A percentile compares a stretch with the other conserved stretches of the same genome.
Conservation (phyloP, 2,797 vertebrate genomes). For the Sparidentex hasta region DNA sequence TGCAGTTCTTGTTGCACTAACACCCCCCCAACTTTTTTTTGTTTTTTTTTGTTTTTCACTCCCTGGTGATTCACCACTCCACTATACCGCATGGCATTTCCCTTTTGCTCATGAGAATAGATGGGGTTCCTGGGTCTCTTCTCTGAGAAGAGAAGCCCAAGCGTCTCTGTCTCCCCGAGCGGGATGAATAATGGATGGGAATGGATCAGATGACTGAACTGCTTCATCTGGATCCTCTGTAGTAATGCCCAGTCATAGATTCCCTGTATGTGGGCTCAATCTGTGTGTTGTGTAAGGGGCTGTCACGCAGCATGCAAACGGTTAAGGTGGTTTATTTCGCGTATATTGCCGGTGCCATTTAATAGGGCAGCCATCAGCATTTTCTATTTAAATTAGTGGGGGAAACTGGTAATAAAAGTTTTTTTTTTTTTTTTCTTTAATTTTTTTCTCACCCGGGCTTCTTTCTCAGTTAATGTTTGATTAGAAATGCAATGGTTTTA, state of each 20-base stretch:
- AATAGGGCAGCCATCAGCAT: slow-evolving; percentile 71
- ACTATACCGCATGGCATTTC: slow-evolving; percentile 61
- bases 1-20: slow-evolving; percentile 28
- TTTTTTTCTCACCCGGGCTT: slow-evolving; percentile 52
- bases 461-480: slow-evolving; percentile 80
- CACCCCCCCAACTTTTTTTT: slow-evolving; percentile 52
- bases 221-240: slow-evolving; percentile 81
- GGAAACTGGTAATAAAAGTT: slow-evolving; percentile 76
- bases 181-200: slow-evolving; percentile 84
- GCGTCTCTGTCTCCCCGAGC: slow-evolving; percentile 68
- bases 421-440: slow-evolving; percentile 75
- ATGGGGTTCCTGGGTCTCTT: slow-evolving; percentile 76
- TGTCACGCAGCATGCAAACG: slow-evolving; percentile 46
- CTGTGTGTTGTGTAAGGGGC: slow-evolving; percentile 15
- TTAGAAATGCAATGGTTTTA: slow-evolving; percentile 84
- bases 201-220: slow-evolving; percentile 82
- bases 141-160: slow-evolving; percentile 72
- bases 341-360: slow-evolving; percentile 56
- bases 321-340: slow-evolving; percentile 53
- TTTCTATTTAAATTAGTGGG: slow-evolving; percentile 77
- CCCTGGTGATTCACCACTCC: slow-evolving; percentile 61
- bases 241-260: slow-evolving; percentile 75
- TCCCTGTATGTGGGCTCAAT: slow-evolving; percentile 33
- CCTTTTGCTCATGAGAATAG: slow-evolving; percentile 76
- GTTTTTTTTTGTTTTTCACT: slow-evolving; percentile 55